These are phyloP conservation scores for Bubalus kerabau DNA, from an alignment of 2,113 vertebrate species.

Conservation along the genomic window DNA sequence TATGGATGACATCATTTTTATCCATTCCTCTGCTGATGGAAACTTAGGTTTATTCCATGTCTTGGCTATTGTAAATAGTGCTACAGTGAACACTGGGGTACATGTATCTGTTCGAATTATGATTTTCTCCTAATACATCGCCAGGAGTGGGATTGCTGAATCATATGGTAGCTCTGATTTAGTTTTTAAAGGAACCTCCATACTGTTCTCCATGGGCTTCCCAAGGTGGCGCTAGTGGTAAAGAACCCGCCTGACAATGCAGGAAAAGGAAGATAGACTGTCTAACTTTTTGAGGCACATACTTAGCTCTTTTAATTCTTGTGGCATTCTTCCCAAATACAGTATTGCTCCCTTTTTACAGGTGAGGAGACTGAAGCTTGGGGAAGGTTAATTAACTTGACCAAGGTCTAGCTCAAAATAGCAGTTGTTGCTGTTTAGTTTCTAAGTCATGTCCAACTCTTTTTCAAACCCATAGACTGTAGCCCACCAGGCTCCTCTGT, in stretches of 20 bases:
- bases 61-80: background rate
- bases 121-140: background rate
- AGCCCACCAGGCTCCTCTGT: background rate
- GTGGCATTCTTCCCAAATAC: background rate
- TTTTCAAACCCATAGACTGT: background rate
- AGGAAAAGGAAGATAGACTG: background rate
- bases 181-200: background rate
- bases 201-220: background rate
- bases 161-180: background rate
- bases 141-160: background rate
- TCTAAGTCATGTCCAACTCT: background rate
- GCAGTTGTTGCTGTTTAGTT: background rate
- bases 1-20: background rate
- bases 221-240: background rate
- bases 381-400: background rate
- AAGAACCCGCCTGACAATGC: background rate
- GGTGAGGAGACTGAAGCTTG: background rate
- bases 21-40: background rate
- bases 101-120: background rate
- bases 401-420: background rate
- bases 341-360: background rate
- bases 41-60: background rate
- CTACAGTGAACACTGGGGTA: background rate
- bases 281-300: background rate
- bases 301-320: too few species aligned